phyloP scores from a whole-genome alignment of 2,888 invertebrate genomes.

The Tribolium freemani region DNA sequence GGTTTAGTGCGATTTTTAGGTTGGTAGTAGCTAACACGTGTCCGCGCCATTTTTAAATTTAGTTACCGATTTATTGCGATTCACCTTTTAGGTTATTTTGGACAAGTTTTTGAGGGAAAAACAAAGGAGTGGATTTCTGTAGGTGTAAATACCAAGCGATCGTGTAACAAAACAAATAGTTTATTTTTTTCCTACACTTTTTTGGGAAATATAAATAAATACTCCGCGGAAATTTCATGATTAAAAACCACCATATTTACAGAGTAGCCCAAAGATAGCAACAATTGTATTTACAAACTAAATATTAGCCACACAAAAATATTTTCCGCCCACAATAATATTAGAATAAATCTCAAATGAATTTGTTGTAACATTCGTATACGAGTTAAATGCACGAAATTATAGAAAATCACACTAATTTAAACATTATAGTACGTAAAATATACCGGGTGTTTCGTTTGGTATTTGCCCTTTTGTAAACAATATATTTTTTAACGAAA shows the following conservation, averaged over 20 bases:
- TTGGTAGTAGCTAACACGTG: no score
- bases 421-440: constrained; percentile 16
- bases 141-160: no score
- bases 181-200: constrained; percentile 11
- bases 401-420: constrained; percentile 24
- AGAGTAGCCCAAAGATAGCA: constrained; percentile 7
- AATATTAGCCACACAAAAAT: constrained; percentile 3
- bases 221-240: background rate
- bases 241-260: constrained; percentile 14
- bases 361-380: background rate
- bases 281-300: constrained; percentile 3
- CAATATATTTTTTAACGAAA: no score
- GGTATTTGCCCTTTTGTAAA: no score
- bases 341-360: background rate
- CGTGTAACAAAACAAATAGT: constrained; percentile 4
- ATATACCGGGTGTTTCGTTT: no score
- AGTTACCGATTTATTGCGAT: no score
- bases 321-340: constrained; percentile 2
- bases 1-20: no score
- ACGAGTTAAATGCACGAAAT: constrained; percentile 24
- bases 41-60: no score
- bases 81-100: no score
- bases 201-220: constrained; percentile 5
- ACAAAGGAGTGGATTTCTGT: no score
- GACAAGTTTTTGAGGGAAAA: no score